Base-by-base conservation (phyloP, 2,888 invertebrate species). In the Temnothorax rugatulus region DNA sequence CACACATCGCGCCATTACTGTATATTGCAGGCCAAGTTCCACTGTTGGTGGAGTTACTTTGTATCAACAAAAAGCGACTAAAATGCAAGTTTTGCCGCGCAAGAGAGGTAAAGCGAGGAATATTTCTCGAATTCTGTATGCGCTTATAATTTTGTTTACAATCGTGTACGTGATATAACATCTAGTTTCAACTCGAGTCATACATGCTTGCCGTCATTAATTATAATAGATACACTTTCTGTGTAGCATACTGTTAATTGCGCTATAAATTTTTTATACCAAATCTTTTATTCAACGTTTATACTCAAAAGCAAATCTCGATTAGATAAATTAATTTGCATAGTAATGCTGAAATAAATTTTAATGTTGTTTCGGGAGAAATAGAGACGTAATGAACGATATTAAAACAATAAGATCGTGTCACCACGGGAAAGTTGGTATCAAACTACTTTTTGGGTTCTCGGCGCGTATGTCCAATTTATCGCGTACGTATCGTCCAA, bases 1-100 rank as follows among this genome's bases (percentile, higher is more conserved):
- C 44, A 73, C 69, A 68, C 74, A 84, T 76, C 79, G 57, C 18
- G 4, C 38, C 71, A 44, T 71, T 77, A 66, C 69, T 57, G 5
- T 47, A 29, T 44, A 21, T 77, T 47, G 57, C 59, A 8, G 25
- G 4, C 18, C 71, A 47, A 81, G 47, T 71, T 59, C 15, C 57
- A 38, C 71, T 47, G 21, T 59, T 59, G 59, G 52, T 1, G 52
- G 52, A 9, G 52, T 54, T n/a, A 54, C 59, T 71, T 54, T 21
- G 52, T 54, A 13, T 25, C 34, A 57, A 44, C 47, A 69, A 71
- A 81, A 50, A 71, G 34, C 38, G 25, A n/a, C 38, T 25, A 9
- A 71, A 61, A 54, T 38, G 47, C 59, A 59, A 54, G n/a, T 77
- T 66, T 66, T 25, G n/a, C 15, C n/a, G 71, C 47, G 21, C n/a